Evolutionary conservation across 2,113 vertebrate species (phyloP).

Genomic region (Elgaria multicarinata): DNA sequence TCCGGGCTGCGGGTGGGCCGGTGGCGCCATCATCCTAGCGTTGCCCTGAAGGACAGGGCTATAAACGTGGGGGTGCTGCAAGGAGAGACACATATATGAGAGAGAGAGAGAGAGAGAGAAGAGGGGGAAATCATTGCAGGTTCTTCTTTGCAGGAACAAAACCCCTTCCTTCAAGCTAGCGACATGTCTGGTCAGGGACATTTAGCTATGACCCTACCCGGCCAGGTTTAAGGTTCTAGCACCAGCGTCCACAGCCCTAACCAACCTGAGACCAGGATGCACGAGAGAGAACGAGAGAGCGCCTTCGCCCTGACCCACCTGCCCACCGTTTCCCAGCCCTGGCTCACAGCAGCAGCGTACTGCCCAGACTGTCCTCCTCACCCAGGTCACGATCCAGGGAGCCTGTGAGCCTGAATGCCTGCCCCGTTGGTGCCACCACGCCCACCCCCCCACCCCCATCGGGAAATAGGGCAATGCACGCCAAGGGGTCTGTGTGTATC

Average conservation of each 20-base stretch:
- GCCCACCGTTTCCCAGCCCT: no score
- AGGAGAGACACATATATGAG: slow-evolving; percentile 54
- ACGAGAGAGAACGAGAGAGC: no score
- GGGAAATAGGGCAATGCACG: not conserved
- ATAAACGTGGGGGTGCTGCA: slow-evolving; percentile 95
- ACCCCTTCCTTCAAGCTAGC: not conserved
- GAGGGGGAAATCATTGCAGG: not conserved
- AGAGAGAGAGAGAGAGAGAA: not conserved
- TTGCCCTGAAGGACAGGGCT: slow-evolving; percentile 94
- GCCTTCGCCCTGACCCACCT: no score
- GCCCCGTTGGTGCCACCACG: not conserved
- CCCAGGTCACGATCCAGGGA: not conserved
- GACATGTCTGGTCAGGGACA: fast-evolving
- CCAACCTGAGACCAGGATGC: no score
- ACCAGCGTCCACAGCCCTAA: no score
- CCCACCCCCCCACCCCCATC: not conserved
- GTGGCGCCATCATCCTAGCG: slow-evolving; percentile 94
- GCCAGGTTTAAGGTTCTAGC: no score
- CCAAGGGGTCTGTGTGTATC: not conserved
- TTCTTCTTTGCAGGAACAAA: not conserved
- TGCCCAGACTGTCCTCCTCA: not conserved
- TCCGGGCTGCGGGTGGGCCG: slow-evolving; percentile 89
- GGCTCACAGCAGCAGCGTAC: no score
- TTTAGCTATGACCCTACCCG: no score
- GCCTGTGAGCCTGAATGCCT: not conserved